Percentiles rank a stretch among this genome's conserved stretches.
These are phyloP conservation scores for Drosophila athabasca DNA, from an alignment of 1,140 invertebrate genomes.

Conservation along the genomic window DNA sequence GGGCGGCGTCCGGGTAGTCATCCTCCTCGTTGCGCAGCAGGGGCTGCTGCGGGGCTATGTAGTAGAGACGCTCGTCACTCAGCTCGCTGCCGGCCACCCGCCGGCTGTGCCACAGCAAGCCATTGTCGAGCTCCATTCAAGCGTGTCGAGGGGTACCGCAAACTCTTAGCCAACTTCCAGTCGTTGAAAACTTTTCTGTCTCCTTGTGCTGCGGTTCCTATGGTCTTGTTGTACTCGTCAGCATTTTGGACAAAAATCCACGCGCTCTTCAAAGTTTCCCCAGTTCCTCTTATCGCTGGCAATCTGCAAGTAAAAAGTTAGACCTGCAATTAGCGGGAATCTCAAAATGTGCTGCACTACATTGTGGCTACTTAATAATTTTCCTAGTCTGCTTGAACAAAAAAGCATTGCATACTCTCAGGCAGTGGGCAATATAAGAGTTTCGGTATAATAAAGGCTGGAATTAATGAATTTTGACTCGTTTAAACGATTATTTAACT, in stretches of 20 bases:
- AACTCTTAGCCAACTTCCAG: conserved; percentile 32
- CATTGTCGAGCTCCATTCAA: conserved; percentile 62
- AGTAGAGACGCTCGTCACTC: conserved; percentile 56
- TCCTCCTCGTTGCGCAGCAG: conserved; percentile 58
- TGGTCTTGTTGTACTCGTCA: conserved; percentile 9
- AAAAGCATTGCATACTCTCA: conserved; percentile 57
- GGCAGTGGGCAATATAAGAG: conserved; percentile 33
- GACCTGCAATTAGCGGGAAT: conserved; percentile 3
- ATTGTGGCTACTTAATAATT: conserved; percentile 39
- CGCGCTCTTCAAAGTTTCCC: conserved; percentile 20
- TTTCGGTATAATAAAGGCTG: neutral
- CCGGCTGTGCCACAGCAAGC: conserved; percentile 41
- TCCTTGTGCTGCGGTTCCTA: neutral
- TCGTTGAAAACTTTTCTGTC: conserved; percentile 32
- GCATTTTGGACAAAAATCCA: conserved; percentile 29
- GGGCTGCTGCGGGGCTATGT: conserved; percentile 63
- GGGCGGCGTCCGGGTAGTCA: conserved; percentile 50
- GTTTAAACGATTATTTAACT: too few relatives aligned
- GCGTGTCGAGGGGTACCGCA: conserved; percentile 14
- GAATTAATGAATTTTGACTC: neutral
- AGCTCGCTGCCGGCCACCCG: conserved; percentile 19
- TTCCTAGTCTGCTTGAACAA: neutral
- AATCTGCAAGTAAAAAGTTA: conserved; percentile 39
- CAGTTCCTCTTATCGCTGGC: neutral
- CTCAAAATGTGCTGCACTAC: conserved; percentile 21